These are phyloP conservation scores for Pongo pygmaeus DNA, from an alignment of 2,113 vertebrate genomes.

Conservation along the genomic window DNA sequence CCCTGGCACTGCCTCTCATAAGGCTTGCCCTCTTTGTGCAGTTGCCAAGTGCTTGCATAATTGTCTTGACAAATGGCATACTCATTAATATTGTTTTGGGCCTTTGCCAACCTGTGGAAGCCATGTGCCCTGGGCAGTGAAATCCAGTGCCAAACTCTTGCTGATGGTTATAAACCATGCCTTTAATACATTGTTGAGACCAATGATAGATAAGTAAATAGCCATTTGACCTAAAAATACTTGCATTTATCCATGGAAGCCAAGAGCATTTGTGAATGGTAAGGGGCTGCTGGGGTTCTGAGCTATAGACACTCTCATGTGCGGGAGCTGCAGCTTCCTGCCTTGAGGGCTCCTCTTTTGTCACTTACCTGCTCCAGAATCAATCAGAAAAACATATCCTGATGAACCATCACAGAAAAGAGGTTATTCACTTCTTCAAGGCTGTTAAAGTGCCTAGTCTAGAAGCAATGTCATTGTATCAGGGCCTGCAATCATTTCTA, in stretches of 20 bases:
- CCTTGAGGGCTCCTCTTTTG: background rate
- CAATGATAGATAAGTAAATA: conserved; percentile 65
- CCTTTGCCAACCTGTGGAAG: conserved; percentile 74
- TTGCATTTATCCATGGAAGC: background rate
- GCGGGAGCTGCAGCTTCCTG: background rate
- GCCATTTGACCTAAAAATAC: conserved; percentile 40
- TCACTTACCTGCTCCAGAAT: background rate
- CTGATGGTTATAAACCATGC: conserved; percentile 72
- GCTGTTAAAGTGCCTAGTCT: background rate
- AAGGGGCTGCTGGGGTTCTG: background rate
- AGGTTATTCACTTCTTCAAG: background rate
- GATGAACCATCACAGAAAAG: background rate
- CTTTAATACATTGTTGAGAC: conserved; percentile 76
- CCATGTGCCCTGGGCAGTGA: conserved; percentile 75
- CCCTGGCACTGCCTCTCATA: conserved; percentile 24
- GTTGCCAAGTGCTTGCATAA: conserved; percentile 78
- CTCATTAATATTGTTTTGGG: conserved; percentile 80
- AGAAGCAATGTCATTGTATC: background rate
- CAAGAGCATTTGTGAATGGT: background rate
- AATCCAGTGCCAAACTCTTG: conserved; percentile 70
- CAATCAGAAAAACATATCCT: background rate
- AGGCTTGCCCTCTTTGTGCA: conserved; percentile 59
- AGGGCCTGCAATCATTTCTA: background rate
- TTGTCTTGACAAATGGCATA: conserved; percentile 80
- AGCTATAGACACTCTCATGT: background rate